Base-by-base conservation (phyloP, 2,888 invertebrate species). In the Agrotis segetum region DNA sequence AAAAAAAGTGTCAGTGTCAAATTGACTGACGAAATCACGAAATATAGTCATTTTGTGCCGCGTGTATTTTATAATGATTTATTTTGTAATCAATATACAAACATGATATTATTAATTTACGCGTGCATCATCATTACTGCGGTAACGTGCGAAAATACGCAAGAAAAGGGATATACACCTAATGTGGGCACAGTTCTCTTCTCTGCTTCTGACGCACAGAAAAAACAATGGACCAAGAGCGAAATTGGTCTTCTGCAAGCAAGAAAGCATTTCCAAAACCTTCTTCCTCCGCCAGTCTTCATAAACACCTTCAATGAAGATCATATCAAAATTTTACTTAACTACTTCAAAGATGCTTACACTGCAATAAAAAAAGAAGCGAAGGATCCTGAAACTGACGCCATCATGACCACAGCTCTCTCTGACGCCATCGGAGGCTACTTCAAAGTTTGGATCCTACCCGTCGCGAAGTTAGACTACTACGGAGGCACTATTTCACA, bases 401-500 rank as follows among this genome's bases (percentile, higher is more conserved):
- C 77, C 9, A 87, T 93, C 1, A 83, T 96, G 87, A 91, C 91
- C 7, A 83, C 85, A 69, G 95, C 97, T 1, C 88, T 96, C 0
- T 96, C 96, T 9, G 97, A 96, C 81, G 92, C 91, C 56, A 83
- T 96, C 82, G 97, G 97, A 52, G 97, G 97, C 17, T 97, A 97
- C 85, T 89, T 97, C 34, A 96, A 97, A 84, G 93, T 95, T 59
- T 96, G 96, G 88, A 93, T 97, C 14, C 85, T 97, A 16, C 97
- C 97, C 0, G 89, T 97, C 0, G 96, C 97, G 0, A 97, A 97
- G 84, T 94, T 96, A 60, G 96, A 97, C 0, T 97, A 96, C 90
- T 97, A 97, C 80, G 96, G 97, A 7, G 97, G 97, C 0, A 94
- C 95, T 16, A 92, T 97, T 1, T 94, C 96, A 53, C 96, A 96